Evolutionary conservation across 2,797 vertebrate genomes (phyloP).

Genomic region (Orientallactaga sibirica): DNA sequence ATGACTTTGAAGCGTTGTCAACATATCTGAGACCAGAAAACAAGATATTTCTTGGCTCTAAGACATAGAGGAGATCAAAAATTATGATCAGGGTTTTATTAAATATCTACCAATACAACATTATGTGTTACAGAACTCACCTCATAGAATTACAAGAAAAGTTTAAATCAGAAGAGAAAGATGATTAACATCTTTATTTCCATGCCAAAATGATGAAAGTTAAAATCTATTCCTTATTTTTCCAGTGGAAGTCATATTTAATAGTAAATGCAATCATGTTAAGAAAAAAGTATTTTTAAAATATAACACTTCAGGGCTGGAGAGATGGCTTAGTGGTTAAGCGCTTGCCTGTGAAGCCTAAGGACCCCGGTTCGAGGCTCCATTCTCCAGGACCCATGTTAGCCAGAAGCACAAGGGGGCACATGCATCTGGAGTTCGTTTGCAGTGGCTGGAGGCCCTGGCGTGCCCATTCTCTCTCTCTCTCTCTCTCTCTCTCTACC

Average conservation of each 20-base stretch:
- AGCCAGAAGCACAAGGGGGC: too few relatives aligned
- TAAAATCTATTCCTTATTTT: neutral
- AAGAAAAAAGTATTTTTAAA: neutral
- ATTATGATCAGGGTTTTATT: conserved; percentile 12
- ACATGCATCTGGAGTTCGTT: too few relatives aligned
- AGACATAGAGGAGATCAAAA: neutral
- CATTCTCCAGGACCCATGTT: too few relatives aligned
- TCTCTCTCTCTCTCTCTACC: too few relatives aligned
- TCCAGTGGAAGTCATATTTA: neutral
- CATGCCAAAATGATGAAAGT: neutral
- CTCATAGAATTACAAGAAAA: neutral
- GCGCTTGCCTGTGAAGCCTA: too few relatives aligned
- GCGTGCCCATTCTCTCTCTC: too few relatives aligned
- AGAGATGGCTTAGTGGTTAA: too few relatives aligned
- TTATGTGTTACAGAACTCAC: neutral
- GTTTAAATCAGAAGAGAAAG: neutral
- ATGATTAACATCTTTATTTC: neutral
- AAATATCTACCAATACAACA: conserved; percentile 27
- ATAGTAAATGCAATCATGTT: neutral
- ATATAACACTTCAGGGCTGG: neutral
- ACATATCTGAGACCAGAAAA: neutral
- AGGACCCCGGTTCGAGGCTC: too few relatives aligned
- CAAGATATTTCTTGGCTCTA: neutral
- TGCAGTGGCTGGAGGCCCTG: too few relatives aligned
- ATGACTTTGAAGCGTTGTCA: neutral